Conservation (phyloP, 2,113 vertebrate species). For the Antigone vipio region DNA sequence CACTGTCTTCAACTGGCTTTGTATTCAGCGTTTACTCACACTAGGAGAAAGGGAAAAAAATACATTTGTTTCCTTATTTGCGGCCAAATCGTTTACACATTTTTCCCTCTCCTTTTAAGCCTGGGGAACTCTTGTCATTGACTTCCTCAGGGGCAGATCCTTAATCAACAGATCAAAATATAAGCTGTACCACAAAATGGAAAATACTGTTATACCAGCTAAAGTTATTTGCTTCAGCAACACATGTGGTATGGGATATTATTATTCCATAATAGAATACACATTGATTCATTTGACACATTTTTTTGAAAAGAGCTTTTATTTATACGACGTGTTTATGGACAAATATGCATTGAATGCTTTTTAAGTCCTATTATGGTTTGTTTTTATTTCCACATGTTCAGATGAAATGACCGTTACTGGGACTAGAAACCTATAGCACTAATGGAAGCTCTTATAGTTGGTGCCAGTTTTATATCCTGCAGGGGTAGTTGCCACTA, state of each 20-base stretch:
- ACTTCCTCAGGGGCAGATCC: conserved; percentile 26
- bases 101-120: conserved; percentile 33
- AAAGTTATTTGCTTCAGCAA: conserved; percentile 49
- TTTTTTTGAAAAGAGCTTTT: conserved; percentile 58
- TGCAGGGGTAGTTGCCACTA: conserved; percentile 56
- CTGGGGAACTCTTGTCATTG: neutral
- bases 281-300: conserved; percentile 71
- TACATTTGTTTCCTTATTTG: conserved; percentile 40
- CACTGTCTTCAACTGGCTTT: neutral
- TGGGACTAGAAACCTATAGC: neutral
- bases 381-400: conserved; percentile 75
- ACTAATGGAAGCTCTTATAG: conserved; percentile 63
- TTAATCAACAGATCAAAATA: conserved; percentile 55
- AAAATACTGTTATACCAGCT: conserved; percentile 64
- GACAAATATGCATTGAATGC: conserved; percentile 70
- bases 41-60: neutral
- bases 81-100: conserved; percentile 41
- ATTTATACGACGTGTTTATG: conserved; percentile 75
- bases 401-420: conserved; percentile 67
- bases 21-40: neutral
- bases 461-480: conserved; percentile 53
- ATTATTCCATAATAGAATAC: conserved; percentile 69
- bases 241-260: conserved; percentile 65
- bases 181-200: conserved; percentile 55
- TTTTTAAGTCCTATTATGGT: conserved; percentile 67